Evolutionary conservation across 2,888 invertebrate species (phyloP), one percentile per base, ranked within the genome.

Genomic region (Artemia sinica): DNA sequence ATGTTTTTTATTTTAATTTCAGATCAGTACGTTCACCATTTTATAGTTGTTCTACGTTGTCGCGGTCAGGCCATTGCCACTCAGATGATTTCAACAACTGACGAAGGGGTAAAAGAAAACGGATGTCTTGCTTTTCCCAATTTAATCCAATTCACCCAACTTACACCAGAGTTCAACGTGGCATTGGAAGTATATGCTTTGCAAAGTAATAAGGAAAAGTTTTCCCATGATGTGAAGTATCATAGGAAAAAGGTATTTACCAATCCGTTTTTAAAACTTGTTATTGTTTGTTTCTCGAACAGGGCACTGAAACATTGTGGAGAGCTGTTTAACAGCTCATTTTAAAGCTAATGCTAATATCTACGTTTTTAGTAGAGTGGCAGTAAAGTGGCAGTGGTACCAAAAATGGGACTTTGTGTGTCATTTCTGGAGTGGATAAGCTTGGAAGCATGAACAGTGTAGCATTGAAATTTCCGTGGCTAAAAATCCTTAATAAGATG

Each of bases 161-260:
- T 96, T 69, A 85, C 86, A 72, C 87, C 89, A 71, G 91, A 93
- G 78, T 97, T 96, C 77, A 86, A 87, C 77, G 86, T 92, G 52
- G 86, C 87, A 0, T 82, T 96, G 69, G 93, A 89, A 79, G 85
- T 91, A 65, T 91, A 91, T 76, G 84, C 87, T n/a, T 81, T 91
- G 73, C 86, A 88, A 77, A 89, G 89, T 0, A 85, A 87, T 68
- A 86, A 88, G 70, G 89, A 92, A 78, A 79, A 85, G 70, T 78
- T 91, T 67, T 87, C 91, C 0, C 91, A 91, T 73, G 88, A 91
- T 74, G 85, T 90, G 50, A 92, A 92, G 79, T 92, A 91, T 78
- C 91, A 91, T 75, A 91, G 91, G 72, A 82, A 86, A 76, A 85
- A 85, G 79, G 85, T 85, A 74, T 77, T 77, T 68, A 18, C 18